Evolutionary conservation across 35 echinoderm and acorn worm genomes (phyloP), one percentile per base, ranked within the genome.

Genomic region (Ophioderma brevispina): DNA sequence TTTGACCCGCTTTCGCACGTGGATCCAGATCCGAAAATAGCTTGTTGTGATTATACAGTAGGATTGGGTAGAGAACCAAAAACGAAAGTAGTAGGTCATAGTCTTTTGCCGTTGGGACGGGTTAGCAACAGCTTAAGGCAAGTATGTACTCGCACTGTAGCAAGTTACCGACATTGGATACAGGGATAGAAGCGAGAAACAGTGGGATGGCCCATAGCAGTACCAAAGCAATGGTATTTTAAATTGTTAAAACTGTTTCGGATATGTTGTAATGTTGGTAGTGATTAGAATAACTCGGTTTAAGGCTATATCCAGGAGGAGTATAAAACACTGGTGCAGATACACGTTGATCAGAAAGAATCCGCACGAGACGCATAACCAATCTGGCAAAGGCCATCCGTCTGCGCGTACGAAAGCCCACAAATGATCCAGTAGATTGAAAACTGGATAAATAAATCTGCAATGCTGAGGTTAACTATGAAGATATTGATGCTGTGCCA

Each of bases 281-380:
- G 91, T 79, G n/a, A 96, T 87, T 13, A 96, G 21, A 30, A 89
- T 64, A 78, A 89, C 76, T 25, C 91, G 90, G 31, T 92, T 93
- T 28, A 87, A 13, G 76, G 91, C 90, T 31, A 96, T 96, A 32
- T 82, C 37, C 23, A 91, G 55, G 35, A 96, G 34, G 15, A 86
- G 85, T n/a, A 82, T 30, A 13, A 96, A 55, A 31, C 91, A 81
- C 55, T 87, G 75, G 0, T 83, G 82, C 18, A 93, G 39, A 46
- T 8, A 4, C n/a, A 87, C 86, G 0, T 32, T 75, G 35, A 92
- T 80, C 6, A 42, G 33, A 13, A 80, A 80, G 43, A 92, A 81
- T 32, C 77, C 81, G 36, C 86, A 79, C 34, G 85, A 0, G 8
- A 78, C 90, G 56, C 87, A 92, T 46, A 87, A 59, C 70, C 84